Percentiles rank a stretch among this genome's conserved stretches.
Conservation (phyloP, 2,888 invertebrate genomes). For the Cremastinae sp. region DNA sequence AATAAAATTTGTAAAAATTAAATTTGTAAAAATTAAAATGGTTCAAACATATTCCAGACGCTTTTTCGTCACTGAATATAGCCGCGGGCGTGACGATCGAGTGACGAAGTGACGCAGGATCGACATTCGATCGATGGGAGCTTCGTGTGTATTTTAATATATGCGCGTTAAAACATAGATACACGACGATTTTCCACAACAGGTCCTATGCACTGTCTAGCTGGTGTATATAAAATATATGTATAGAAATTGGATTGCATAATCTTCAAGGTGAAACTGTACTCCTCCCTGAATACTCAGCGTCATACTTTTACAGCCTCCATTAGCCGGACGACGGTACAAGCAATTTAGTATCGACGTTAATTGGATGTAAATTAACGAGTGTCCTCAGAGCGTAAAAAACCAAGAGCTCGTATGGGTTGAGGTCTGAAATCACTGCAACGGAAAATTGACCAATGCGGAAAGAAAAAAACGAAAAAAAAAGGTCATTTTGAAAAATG, state of each 20-base stretch:
- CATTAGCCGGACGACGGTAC: slow-evolving; percentile 34
- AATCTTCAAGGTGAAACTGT: slow-evolving; percentile 74
- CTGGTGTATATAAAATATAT: background rate
- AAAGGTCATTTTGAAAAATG: too few relatives aligned
- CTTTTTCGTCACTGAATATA: slow-evolving; percentile 32
- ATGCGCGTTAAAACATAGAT: too few relatives aligned
- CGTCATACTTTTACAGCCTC: slow-evolving; percentile 55
- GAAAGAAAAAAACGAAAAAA: too few relatives aligned
- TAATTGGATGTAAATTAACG: slow-evolving; percentile 59
- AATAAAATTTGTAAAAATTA: too few relatives aligned
- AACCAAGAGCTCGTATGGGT: too few relatives aligned
- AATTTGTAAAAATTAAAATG: slow-evolving; percentile 38
- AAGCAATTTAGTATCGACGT: slow-evolving; percentile 57
- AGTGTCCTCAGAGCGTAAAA: background rate
- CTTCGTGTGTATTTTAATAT: too few relatives aligned
- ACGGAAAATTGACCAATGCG: too few relatives aligned
- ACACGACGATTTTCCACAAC: background rate
- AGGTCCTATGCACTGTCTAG: background rate
- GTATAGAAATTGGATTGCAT: slow-evolving; percentile 65
- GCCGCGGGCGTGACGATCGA: slow-evolving; percentile 40
- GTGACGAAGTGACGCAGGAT: slow-evolving; percentile 34
- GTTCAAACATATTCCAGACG: slow-evolving; percentile 27
- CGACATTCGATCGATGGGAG: slow-evolving; percentile 43
- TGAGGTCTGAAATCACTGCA: too few relatives aligned
- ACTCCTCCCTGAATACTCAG: slow-evolving; percentile 60